Percentiles rank a stretch among this genome's conserved stretches.
Evolutionary conservation across 2,113 vertebrate species (phyloP).

Genomic region (Gymnobelideus leadbeateri): DNA sequence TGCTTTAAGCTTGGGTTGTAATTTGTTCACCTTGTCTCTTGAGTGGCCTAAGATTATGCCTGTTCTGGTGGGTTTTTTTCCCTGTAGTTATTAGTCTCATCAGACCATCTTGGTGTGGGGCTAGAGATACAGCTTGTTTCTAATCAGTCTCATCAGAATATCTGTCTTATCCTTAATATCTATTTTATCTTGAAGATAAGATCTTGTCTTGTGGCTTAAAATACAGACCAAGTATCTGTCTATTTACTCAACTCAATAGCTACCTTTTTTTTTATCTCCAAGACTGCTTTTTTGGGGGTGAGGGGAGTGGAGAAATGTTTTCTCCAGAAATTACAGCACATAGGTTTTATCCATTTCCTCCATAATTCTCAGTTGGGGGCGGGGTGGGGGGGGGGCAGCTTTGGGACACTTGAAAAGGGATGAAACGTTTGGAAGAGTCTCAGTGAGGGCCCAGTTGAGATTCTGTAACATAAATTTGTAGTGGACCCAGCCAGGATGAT

Average conservation of each 20-base stretch:
- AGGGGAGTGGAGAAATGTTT: not conserved
- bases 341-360: not conserved
- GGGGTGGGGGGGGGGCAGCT: not conserved
- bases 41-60: not conserved
- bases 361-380: not conserved
- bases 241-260: not conserved
- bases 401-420: not conserved
- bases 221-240: not conserved
- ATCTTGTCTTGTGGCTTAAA: not conserved
- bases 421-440: not conserved
- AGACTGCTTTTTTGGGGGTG: not conserved
- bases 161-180: too few species aligned
- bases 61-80: not conserved
- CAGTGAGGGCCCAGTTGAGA: not conserved
- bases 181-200: not conserved
- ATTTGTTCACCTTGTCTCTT: not conserved
- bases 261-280: not conserved
- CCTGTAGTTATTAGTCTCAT: not conserved
- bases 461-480: not conserved
- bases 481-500: not conserved
- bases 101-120: not conserved
- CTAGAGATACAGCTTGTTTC: not conserved
- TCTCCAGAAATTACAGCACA: not conserved
- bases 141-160: not conserved
- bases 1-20: not conserved